Evolutionary conservation across 2,888 invertebrate species (phyloP).

Genomic region (Acanthopleura granulata): DNA sequence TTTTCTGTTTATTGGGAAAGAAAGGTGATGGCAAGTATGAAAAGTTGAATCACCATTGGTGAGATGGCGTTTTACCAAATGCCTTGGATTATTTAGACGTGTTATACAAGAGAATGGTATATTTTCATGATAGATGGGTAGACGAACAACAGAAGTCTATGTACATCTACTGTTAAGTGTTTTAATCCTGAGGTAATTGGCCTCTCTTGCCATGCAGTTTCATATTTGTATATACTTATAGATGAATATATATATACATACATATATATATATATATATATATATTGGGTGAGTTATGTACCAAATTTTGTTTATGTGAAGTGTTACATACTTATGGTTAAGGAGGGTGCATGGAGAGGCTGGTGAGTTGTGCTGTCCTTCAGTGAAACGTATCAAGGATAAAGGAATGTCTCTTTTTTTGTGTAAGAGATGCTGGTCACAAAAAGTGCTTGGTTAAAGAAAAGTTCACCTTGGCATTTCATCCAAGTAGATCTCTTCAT

Average conservation of each 20-base stretch:
- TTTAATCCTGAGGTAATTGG: constrained; percentile 10
- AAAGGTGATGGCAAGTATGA: no score
- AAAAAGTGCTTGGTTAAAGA: background rate
- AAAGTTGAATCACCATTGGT: no score
- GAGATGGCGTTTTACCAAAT: no score
- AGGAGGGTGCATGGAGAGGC: background rate
- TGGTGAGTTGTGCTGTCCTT: background rate
- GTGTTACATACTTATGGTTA: background rate
- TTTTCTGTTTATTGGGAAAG: no score
- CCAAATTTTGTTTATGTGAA: background rate
- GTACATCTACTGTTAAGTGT: background rate
- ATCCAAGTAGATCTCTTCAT: constrained; percentile 6
- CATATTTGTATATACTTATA: constrained; percentile 9
- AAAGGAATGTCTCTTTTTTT: background rate
- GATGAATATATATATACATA: background rate
- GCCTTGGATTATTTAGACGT: no score
- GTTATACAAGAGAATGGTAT: no score
- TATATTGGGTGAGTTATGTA: constrained; percentile 7
- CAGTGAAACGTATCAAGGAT: no score
- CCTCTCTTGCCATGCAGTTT: constrained; percentile 10
- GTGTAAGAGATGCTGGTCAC: background rate
- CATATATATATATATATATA: constrained; percentile 7
- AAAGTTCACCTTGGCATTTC: background rate
- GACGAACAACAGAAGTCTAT: no score
- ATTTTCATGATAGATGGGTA: no score